Conservation (phyloP, 2,888 invertebrate species). For the Liodrosophila aerea region DNA sequence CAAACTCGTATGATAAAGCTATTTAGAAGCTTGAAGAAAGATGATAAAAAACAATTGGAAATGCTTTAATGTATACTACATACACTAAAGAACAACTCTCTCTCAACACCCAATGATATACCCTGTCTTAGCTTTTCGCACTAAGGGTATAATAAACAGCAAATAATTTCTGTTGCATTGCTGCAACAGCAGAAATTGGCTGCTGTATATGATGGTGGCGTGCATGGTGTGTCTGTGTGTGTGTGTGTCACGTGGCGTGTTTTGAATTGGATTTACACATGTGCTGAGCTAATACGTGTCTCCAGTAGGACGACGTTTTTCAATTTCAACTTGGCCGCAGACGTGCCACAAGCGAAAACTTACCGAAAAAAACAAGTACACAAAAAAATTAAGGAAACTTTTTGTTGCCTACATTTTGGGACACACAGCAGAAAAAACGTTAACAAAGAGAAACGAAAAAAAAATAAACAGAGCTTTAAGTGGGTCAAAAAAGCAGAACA, state of each 20-base stretch:
- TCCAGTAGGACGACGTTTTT: slow-evolving; percentile 49
- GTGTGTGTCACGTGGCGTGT: slow-evolving; percentile 60
- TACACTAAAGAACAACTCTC: no score
- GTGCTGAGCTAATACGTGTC: slow-evolving; percentile 70
- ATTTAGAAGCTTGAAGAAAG: no score
- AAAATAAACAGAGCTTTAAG: not conserved
- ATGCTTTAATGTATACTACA: no score
- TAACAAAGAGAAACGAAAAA: slow-evolving; percentile 2
- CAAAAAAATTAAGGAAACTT: slow-evolving; percentile 6
- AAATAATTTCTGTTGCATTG: slow-evolving; percentile 53
- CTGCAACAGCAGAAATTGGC: slow-evolving; percentile 15
- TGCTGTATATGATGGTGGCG: not conserved
- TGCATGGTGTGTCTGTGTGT: not conserved
- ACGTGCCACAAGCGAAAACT: slow-evolving; percentile 38
- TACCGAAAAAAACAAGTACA: slow-evolving; percentile 4
- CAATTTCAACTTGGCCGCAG: slow-evolving; percentile 62
- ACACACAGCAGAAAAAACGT: not conserved
- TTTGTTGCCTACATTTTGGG: slow-evolving; percentile 35
- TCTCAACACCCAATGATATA: not conserved
- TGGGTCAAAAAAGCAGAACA: slow-evolving; percentile 34
- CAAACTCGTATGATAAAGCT: no score
- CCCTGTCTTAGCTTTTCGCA: slow-evolving; percentile 32
- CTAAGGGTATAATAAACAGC: slow-evolving; percentile 9
- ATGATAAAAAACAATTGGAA: no score
- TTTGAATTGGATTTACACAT: slow-evolving; percentile 76